Evolutionary conservation across 2,888 invertebrate genomes (phyloP).

Genomic region (Melinopterus prodromus): DNA sequence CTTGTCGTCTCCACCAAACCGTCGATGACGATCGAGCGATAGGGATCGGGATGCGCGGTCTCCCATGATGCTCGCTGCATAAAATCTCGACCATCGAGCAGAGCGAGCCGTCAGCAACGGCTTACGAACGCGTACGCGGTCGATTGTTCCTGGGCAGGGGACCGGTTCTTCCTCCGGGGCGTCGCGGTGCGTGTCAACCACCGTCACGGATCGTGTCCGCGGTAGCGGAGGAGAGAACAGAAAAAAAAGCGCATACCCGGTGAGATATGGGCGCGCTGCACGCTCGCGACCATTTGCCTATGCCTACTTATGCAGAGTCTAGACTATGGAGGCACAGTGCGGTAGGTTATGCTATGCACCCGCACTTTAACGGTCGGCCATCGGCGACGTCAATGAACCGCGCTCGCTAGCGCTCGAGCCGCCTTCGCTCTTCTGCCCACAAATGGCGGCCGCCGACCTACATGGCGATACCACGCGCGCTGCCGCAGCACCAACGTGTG

Average conservation of each 20-base stretch:
- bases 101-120: neutral
- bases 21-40: neutral
- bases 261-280: neutral
- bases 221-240: neutral
- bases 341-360: neutral
- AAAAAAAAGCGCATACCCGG: neutral
- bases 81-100: neutral
- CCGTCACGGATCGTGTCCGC: conserved; percentile 4
- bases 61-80: neutral
- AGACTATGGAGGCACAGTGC: neutral
- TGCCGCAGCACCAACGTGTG: neutral
- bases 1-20: neutral
- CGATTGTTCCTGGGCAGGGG: neutral
- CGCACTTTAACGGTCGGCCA: conserved; percentile 4
- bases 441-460: conserved; percentile 4
- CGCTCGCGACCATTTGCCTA: neutral
- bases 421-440: neutral
- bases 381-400: conserved; percentile 4
- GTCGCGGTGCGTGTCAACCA: neutral
- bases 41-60: neutral
- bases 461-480: neutral
- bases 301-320: conserved; percentile 4
- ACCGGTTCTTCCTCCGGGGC: neutral
- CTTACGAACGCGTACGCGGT: neutral
- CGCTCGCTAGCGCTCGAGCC: neutral